phyloP scores from a whole-genome alignment of 2,113 vertebrate genomes.

The Lagenorhynchus albirostris region DNA sequence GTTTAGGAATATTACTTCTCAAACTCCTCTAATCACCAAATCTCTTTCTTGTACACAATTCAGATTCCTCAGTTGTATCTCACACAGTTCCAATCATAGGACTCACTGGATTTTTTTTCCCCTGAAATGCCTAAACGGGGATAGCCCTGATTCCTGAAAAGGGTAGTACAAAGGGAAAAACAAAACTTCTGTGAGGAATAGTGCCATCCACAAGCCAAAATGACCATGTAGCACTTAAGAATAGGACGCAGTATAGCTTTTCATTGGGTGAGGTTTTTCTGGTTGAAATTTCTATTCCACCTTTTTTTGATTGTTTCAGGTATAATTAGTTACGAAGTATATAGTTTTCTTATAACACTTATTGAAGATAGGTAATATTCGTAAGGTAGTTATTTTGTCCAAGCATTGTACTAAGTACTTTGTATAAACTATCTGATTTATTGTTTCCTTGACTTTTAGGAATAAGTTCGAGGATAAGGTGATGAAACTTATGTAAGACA shows the following conservation, averaged over 20 bases:
- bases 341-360: neutral
- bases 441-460: neutral
- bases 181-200: neutral
- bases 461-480: neutral
- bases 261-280: neutral
- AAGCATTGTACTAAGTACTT: neutral
- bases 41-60: neutral
- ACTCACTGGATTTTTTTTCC: neutral
- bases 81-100: neutral
- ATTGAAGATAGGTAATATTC: neutral
- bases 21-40: neutral
- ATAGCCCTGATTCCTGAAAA: neutral
- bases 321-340: neutral
- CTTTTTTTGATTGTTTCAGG: neutral
- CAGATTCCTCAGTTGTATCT: neutral
- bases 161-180: neutral
- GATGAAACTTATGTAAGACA: neutral
- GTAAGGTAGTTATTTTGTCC: neutral
- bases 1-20: conserved; percentile 9
- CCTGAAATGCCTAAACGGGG: neutral
- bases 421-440: neutral
- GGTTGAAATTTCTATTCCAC: neutral
- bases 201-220: neutral
- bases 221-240: neutral
- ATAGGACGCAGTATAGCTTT: neutral